A percentile compares a stretch with the other conserved stretches of the same genome.
phyloP scores from a whole-genome alignment of 2,113 vertebrate genomes.

The Actenoides hombroni region DNA sequence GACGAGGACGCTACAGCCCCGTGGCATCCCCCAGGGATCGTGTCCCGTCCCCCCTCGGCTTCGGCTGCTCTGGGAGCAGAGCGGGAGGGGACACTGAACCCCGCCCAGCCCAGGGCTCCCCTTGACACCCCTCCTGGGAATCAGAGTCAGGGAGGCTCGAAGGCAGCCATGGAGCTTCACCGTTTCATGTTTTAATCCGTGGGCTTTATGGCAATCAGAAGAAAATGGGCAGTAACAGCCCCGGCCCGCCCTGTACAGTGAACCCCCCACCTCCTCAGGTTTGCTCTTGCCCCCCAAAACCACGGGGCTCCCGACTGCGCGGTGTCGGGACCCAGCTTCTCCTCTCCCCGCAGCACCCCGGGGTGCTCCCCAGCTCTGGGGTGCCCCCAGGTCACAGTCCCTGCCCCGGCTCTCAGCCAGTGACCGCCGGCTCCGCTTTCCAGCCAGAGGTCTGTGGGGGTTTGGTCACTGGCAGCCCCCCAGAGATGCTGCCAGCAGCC shows the following conservation, averaged over 20 bases:
- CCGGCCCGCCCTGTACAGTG: fast-evolving
- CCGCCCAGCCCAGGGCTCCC: fast-evolving
- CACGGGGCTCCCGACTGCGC: fast-evolving
- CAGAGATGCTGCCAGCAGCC: not conserved
- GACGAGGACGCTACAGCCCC: fast-evolving
- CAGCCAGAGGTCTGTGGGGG: not conserved
- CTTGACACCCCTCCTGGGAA: not conserved
- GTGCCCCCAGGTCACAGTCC: not conserved
- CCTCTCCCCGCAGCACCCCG: fast-evolving
- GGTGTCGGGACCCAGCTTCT: fast-evolving
- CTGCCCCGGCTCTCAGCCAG: not conserved
- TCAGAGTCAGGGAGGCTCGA: not conserved
- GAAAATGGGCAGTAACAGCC: not conserved
- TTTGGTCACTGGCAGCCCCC: not conserved
- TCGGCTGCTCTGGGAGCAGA: not conserved
- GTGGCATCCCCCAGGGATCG: too few relatives aligned
- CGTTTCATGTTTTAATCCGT: fast-evolving
- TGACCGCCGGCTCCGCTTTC: fast-evolving
- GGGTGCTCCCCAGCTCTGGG: not conserved
- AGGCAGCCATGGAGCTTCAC: not conserved
- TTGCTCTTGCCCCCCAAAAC: not conserved
- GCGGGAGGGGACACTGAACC: not conserved
- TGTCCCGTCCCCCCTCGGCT: not conserved
- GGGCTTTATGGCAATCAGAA: not conserved
- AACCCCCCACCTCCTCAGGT: fast-evolving